Base-by-base conservation (phyloP, 2,113 vertebrate genomes). In the Ovis canadensis region DNA sequence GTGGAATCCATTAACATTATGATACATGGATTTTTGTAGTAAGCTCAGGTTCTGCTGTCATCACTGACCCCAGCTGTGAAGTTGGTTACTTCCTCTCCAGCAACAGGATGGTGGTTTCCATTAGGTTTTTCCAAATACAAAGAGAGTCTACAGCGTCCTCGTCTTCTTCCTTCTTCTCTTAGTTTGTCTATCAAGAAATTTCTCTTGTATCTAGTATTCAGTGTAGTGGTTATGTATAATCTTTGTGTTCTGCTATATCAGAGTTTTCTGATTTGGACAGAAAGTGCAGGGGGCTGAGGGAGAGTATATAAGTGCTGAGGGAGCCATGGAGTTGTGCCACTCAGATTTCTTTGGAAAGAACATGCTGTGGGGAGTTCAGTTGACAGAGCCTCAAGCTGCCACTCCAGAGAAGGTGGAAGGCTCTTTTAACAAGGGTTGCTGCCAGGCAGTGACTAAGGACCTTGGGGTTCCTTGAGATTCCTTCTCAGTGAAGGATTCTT, bases 391-490 rank as follows among this genome's bases (percentile, higher is more conserved):
- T 36, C 16, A 86, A 54, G 11, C n/a, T 92, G 13, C 14, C 33
- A 9, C 29, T 57, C 4, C 2, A 48, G 29, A 40, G 7, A 64
- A 36, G 5, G 5, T 0, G 0, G 7, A 67, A 5, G 7, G n/a
- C 62, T 52, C 3, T 9, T 2, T 17, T 60, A 29, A 4, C 12
- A 2, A 1, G 21, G 5, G 11, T 55, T 54, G 13, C 16, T 62
- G 15, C 15, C 16, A 54, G 40, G 10, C 19, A 81, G 8, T 10
- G 19, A 40, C 64, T 48, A 23, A 16, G 8, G 5, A 45, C 11
- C 2, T 16, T 8, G 21, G n/a, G 33, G 17, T 36, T 15, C 45
- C 45, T 45, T 45, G 45, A 5, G 6, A n/a, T 43, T 60, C 1
- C 43, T 87, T 10, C 36, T 71, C 11, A 16, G 3, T 33, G 17